These are phyloP conservation scores for Lacerta bilineata DNA, from an alignment of 2,797 vertebrate genomes.

Conservation along the genomic window DNA sequence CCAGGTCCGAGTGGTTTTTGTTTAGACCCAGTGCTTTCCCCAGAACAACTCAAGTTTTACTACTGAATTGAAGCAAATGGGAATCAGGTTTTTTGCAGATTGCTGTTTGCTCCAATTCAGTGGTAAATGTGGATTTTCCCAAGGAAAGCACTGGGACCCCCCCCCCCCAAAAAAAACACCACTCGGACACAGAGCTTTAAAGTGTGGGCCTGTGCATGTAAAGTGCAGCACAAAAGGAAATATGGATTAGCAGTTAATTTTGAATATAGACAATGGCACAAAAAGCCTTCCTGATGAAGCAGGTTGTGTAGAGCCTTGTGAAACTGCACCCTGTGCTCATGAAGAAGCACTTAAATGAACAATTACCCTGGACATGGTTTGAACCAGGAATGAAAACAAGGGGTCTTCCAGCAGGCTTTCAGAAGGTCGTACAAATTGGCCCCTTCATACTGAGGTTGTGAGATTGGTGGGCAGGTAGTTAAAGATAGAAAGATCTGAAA, in stretches of 20 bases:
- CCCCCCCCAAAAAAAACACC: no score
- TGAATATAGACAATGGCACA: background rate
- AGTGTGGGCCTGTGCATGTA: no score
- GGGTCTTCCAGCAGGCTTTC: background rate
- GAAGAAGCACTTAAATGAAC: background rate
- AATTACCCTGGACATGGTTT: background rate
- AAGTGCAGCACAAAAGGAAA: no score
- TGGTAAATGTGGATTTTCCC: no score
- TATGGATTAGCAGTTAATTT: background rate
- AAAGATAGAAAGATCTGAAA: background rate
- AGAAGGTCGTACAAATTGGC: background rate
- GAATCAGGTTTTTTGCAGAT: no score
- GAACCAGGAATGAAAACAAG: background rate
- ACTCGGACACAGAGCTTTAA: no score
- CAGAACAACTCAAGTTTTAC: no score
- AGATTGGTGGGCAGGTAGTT: background rate
- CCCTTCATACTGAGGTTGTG: background rate
- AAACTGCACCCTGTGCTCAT: background rate
- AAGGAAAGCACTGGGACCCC: no score
- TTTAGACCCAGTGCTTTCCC: no score
- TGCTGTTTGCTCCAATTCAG: no score
- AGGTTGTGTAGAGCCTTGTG: background rate
- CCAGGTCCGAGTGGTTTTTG: no score
- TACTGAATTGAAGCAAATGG: no score
- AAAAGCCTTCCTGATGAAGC: background rate